Evolutionary conservation across 2,113 vertebrate genomes (phyloP).

Genomic region (Prionailurus bengalensis): DNA sequence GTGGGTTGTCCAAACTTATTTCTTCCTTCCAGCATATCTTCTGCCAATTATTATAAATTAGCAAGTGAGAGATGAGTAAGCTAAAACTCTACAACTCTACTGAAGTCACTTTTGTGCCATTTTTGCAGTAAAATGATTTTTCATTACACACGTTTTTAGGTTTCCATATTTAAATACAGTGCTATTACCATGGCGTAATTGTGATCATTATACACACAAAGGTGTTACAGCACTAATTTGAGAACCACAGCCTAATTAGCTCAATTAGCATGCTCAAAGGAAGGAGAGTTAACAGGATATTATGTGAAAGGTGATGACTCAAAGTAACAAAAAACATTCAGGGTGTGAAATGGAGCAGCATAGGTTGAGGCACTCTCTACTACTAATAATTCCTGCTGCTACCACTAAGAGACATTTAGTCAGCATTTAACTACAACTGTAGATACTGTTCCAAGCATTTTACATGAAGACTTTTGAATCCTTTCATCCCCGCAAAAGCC

Average conservation of each 20-base stretch:
- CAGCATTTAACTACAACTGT: not conserved
- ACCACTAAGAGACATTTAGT: not conserved
- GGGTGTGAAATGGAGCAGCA: not conserved
- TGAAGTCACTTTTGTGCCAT: not conserved
- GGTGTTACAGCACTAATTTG: not conserved
- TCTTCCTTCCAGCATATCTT: not conserved
- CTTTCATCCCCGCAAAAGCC: not conserved
- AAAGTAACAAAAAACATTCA: slow-evolving; percentile 33
- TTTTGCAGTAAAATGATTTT: slow-evolving; percentile 24
- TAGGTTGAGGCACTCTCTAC: not conserved
- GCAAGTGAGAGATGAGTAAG: not conserved
- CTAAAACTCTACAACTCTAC: not conserved
- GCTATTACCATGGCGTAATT: not conserved
- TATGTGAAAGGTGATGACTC: slow-evolving; percentile 21
- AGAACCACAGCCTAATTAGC: not conserved
- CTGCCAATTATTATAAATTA: slow-evolving; percentile 20
- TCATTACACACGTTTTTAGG: not conserved
- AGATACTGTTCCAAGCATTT: not conserved
- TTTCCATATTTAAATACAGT: not conserved
- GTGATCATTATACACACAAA: not conserved
- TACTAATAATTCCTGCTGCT: not conserved
- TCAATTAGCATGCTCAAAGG: not conserved
- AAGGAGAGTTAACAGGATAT: not conserved
- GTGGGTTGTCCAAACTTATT: not conserved
- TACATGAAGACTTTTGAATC: not conserved